Conservation (phyloP, 2,888 invertebrate species). For the Uloborus plumipes region DNA sequence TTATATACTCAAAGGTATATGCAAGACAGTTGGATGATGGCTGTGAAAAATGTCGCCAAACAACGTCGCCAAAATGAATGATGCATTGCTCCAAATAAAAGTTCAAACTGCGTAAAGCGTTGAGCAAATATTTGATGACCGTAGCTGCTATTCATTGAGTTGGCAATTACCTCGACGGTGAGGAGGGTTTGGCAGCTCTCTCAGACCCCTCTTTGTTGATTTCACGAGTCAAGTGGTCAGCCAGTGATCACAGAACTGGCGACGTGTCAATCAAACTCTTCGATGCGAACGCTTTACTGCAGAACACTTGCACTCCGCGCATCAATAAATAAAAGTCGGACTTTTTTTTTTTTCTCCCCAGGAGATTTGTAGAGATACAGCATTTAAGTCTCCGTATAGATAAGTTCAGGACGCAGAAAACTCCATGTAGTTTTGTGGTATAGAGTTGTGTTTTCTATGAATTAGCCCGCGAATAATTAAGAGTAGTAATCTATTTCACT, state of each 20-base stretch:
- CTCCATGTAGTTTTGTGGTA: too few relatives aligned
- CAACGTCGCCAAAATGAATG: background rate
- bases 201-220: slow-evolving; percentile 13
- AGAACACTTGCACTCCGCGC: too few relatives aligned
- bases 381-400: too few relatives aligned
- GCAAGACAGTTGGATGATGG: too few relatives aligned
- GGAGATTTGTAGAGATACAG: too few relatives aligned
- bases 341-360: too few relatives aligned
- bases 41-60: slow-evolving; percentile 16
- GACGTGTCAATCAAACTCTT: slow-evolving; percentile 28
- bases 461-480: too few relatives aligned
- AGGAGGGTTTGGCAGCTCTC: background rate
- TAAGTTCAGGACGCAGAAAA: too few relatives aligned
- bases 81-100: background rate
- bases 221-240: slow-evolving; percentile 26
- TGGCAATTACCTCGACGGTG: slow-evolving; percentile 14
- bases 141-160: slow-evolving; percentile 32
- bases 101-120: slow-evolving; percentile 1
- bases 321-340: too few relatives aligned
- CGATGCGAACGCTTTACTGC: background rate
- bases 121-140: slow-evolving; percentile 25
- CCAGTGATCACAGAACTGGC: slow-evolving; percentile 5
- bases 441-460: too few relatives aligned
- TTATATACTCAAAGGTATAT: too few relatives aligned
- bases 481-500: too few relatives aligned